A percentile compares a stretch with the other conserved stretches of the same genome.
These are phyloP conservation scores for Ispidina picta DNA, from an alignment of 2,797 vertebrate species.

Conservation along the genomic window DNA sequence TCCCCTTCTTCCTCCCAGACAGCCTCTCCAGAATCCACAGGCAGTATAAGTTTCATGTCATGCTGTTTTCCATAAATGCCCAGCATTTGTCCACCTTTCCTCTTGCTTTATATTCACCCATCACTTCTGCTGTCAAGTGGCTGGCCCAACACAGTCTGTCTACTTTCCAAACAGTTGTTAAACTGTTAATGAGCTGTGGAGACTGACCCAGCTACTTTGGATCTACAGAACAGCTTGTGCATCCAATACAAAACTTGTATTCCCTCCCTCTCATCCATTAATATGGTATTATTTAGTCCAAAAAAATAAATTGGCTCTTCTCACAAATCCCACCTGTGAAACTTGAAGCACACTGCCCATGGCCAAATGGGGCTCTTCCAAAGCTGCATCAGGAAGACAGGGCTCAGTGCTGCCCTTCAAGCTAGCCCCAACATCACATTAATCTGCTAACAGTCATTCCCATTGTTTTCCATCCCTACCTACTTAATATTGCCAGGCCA, in stretches of 20 bases:
- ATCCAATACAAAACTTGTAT: background rate
- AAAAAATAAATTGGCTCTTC: background rate
- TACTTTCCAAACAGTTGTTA: background rate
- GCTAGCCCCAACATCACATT: background rate
- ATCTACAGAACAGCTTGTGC: background rate
- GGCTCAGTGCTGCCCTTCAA: background rate
- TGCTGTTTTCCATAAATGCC: background rate
- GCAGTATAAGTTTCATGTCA: background rate
- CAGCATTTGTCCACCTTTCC: background rate
- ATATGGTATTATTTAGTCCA: background rate
- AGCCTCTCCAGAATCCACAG: background rate
- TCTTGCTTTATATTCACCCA: background rate
- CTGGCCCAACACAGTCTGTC: background rate
- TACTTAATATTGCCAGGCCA: background rate
- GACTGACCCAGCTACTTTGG: conserved; percentile 19
- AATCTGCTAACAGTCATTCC: background rate
- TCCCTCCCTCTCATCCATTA: background rate
- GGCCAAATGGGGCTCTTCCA: background rate
- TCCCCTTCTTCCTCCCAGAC: background rate
- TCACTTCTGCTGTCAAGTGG: background rate
- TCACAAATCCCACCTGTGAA: background rate
- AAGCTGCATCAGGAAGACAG: background rate
- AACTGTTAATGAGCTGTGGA: conserved; percentile 34
- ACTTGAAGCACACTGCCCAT: background rate
- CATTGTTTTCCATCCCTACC: background rate